phyloP scores from a whole-genome alignment of 2,113 vertebrate genomes.

The Gasterosteus nipponicus region DNA sequence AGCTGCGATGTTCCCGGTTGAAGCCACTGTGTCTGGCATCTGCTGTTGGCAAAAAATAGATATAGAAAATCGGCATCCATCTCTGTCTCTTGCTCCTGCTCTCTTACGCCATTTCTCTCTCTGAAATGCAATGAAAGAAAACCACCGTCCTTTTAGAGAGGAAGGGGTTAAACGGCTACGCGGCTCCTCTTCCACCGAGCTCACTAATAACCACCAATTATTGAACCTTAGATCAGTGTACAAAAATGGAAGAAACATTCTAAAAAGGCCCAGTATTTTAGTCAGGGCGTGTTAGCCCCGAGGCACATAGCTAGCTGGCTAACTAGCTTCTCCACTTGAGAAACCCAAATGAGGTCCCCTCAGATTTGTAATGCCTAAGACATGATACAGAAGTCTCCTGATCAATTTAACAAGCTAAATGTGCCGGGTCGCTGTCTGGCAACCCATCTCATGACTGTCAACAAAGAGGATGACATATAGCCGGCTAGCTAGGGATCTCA shows the following conservation, averaged over 20 bases:
- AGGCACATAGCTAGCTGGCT: conserved; percentile 49
- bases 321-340: conserved; percentile 48
- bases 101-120: conserved; percentile 34
- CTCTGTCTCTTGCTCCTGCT: conserved; percentile 31
- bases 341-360: conserved; percentile 59
- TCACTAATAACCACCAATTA: conserved; percentile 78
- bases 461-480: conserved; percentile 68
- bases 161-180: conserved; percentile 64
- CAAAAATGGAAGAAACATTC: conserved; percentile 33
- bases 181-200: conserved; percentile 65
- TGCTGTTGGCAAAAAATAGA: conserved; percentile 57
- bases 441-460: conserved; percentile 54
- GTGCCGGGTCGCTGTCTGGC: conserved; percentile 45
- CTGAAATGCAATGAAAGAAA: conserved; percentile 71
- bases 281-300: conserved; percentile 51
- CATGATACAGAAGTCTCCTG: conserved; percentile 49
- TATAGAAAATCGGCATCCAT: conserved; percentile 53
- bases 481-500: conserved; percentile 70
- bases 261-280: conserved; percentile 39
- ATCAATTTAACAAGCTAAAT: conserved; percentile 61
- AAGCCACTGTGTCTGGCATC: conserved; percentile 66
- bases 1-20: conserved; percentile 69
- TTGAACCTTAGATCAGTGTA: conserved; percentile 56
- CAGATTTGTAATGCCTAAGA: conserved; percentile 47
- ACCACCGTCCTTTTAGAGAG: conserved; percentile 46